Evolutionary conservation across 2,797 vertebrate genomes (phyloP).

Genomic region (Ctenopoma multispine): DNA sequence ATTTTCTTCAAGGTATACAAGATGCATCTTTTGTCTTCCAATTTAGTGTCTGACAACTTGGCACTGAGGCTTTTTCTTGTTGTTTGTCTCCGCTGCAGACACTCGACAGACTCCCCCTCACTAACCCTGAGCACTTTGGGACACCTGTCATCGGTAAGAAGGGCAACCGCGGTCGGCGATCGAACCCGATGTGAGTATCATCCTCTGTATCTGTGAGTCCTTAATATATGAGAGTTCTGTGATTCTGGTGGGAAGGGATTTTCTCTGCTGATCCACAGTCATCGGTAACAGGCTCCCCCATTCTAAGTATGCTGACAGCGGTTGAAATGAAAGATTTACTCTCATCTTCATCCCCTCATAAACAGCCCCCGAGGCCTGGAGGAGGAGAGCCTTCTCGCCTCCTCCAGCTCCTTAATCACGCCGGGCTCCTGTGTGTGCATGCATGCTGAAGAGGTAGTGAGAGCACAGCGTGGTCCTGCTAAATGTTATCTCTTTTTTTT

Average conservation of each 20-base stretch:
- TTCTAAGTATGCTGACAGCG: constrained; percentile 37
- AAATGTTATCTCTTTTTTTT: constrained; percentile 8
- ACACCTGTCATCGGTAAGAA: constrained; percentile 90
- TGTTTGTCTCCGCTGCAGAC: constrained; percentile 75
- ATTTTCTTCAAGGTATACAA: constrained; percentile 5
- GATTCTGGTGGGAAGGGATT: constrained; percentile 24
- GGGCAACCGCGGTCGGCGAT: constrained; percentile 85
- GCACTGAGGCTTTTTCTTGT: constrained; percentile 31
- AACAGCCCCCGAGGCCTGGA: constrained; percentile 45
- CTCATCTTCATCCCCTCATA: constrained; percentile 48
- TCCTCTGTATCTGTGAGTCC: neutral
- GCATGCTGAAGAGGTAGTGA: constrained; percentile 19
- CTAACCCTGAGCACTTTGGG: constrained; percentile 88
- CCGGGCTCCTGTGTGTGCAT: constrained; percentile 11
- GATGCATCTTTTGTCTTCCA: constrained; percentile 32
- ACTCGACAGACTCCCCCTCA: constrained; percentile 87
- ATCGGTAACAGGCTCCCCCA: constrained; percentile 39
- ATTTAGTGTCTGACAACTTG: constrained; percentile 39
- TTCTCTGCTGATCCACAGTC: constrained; percentile 30
- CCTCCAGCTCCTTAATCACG: constrained; percentile 61
- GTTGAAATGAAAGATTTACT: constrained; percentile 67
- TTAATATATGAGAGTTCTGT: constrained; percentile 21
- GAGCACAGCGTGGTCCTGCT: constrained; percentile 25
- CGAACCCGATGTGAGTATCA: constrained; percentile 82
- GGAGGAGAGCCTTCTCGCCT: constrained; percentile 43